Percentiles rank a stretch among this genome's conserved stretches.
Evolutionary conservation across 2,797 vertebrate species (phyloP).

Genomic region (Thunnus albacares): DNA sequence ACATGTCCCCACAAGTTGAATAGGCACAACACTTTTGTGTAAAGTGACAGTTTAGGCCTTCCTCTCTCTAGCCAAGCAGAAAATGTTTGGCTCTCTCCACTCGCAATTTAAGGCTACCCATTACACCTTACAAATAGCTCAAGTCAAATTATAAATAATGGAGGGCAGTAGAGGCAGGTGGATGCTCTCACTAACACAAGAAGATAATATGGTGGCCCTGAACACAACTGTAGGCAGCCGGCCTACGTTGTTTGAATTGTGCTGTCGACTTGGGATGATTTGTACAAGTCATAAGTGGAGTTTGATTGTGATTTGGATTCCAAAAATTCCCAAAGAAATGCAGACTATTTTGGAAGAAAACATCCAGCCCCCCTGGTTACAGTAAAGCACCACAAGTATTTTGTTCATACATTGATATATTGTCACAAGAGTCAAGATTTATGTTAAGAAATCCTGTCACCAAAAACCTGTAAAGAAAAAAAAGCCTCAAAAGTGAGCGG

Average conservation of each 20-base stretch:
- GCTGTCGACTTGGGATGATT: neutral
- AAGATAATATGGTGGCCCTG: no score
- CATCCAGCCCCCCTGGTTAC: neutral
- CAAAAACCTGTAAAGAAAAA: constrained; percentile 16
- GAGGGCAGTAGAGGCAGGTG: neutral
- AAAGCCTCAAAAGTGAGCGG: constrained; percentile 4
- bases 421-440: constrained; percentile 33
- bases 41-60: neutral
- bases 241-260: neutral
- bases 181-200: neutral
- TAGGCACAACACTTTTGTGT: neutral
- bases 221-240: neutral
- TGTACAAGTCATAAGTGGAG: neutral
- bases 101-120: neutral
- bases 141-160: neutral
- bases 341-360: neutral
- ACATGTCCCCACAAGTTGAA: no score
- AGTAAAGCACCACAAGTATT: neutral
- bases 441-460: constrained; percentile 12
- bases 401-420: constrained; percentile 31
- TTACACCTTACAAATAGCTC: neutral
- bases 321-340: neutral
- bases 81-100: neutral
- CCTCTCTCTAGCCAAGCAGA: neutral
- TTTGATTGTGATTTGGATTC: neutral